Evolutionary conservation across 2,797 vertebrate genomes (phyloP).

Genomic region (Eurystomus glaucurus): DNA sequence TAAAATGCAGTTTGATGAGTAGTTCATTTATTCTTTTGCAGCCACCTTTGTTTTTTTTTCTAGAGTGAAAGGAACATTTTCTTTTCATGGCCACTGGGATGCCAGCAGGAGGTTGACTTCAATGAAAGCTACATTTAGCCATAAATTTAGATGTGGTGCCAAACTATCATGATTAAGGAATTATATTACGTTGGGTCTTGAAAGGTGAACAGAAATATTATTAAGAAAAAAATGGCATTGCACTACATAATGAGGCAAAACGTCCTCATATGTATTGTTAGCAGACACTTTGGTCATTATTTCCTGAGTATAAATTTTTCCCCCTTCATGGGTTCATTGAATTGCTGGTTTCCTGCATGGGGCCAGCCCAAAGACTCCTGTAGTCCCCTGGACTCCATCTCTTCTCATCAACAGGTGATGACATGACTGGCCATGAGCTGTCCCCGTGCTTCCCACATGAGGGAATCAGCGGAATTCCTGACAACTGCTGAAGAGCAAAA

Average conservation of each 20-base stretch:
- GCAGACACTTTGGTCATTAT: not conserved
- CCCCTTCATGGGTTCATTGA: not conserved
- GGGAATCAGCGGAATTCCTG: not conserved
- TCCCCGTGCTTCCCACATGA: rapidly evolving
- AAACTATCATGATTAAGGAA: conserved; percentile 68
- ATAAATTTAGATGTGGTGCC: conserved; percentile 55
- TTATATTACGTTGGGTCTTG: not conserved
- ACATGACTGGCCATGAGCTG: rapidly evolving
- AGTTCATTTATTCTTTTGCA: conserved; percentile 44
- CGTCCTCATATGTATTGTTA: not conserved
- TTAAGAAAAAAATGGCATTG: conserved; percentile 11
- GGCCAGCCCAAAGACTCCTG: not conserved
- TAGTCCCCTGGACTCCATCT: not conserved
- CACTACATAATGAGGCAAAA: not conserved
- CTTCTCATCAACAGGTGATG: not conserved
- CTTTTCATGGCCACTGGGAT: conserved; percentile 35
- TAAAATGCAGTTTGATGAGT: conserved; percentile 71
- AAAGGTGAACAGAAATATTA: conserved; percentile 57
- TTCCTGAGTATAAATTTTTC: not conserved
- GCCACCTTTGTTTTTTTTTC: conserved; percentile 38
- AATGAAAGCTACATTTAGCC: conserved; percentile 58
- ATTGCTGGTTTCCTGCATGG: not conserved
- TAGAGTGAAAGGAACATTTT: conserved; percentile 51
- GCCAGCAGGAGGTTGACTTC: conserved; percentile 39
- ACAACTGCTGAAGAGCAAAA: not conserved